A percentile compares a stretch with the other conserved stretches of the same genome.
phyloP scores from a whole-genome alignment of 2,888 invertebrate species.

The Drosophila mimica region DNA sequence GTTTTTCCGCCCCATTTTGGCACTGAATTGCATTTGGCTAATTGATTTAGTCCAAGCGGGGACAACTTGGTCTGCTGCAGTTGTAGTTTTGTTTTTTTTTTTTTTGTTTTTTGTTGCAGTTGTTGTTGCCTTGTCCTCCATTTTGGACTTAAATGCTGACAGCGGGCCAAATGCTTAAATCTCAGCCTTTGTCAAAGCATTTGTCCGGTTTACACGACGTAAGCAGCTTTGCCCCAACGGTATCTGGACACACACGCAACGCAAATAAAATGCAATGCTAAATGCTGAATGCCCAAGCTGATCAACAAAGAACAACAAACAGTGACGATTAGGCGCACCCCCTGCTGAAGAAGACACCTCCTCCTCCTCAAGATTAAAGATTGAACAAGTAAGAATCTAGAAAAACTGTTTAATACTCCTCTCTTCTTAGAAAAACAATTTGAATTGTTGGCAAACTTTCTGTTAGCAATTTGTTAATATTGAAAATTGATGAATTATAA shows the following conservation, averaged over 20 bases:
- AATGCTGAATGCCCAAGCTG: conserved; percentile 7
- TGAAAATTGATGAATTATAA: too few species aligned
- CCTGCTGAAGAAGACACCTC: not conserved
- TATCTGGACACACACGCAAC: conserved; percentile 26
- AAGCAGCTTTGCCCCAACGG: conserved; percentile 63
- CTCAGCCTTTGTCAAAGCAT: conserved; percentile 59
- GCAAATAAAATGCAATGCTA: conserved; percentile 11
- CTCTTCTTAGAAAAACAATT: not conserved
- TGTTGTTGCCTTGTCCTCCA: conserved; percentile 71
- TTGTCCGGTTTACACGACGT: conserved; percentile 73
- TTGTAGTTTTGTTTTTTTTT: not conserved
- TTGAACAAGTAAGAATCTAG: not conserved
- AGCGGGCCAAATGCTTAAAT: conserved; percentile 49
- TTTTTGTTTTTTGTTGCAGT: not conserved
- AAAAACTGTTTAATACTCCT: not conserved
- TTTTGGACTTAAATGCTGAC: conserved; percentile 59
- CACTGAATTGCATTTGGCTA: conserved; percentile 75
- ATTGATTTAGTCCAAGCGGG: conserved; percentile 68
- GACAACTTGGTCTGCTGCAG: conserved; percentile 23
- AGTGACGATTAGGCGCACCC: conserved; percentile 39
- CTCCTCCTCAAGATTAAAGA: not conserved
- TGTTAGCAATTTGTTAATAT: not conserved
- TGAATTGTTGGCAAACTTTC: not conserved
- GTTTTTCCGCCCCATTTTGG: conserved; percentile 54
- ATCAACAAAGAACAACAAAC: conserved; percentile 32